A percentile compares a stretch with the other conserved stretches of the same genome.
phyloP scores from a whole-genome alignment of 1,140 invertebrate species.

The Apolygus lucorum region DNA sequence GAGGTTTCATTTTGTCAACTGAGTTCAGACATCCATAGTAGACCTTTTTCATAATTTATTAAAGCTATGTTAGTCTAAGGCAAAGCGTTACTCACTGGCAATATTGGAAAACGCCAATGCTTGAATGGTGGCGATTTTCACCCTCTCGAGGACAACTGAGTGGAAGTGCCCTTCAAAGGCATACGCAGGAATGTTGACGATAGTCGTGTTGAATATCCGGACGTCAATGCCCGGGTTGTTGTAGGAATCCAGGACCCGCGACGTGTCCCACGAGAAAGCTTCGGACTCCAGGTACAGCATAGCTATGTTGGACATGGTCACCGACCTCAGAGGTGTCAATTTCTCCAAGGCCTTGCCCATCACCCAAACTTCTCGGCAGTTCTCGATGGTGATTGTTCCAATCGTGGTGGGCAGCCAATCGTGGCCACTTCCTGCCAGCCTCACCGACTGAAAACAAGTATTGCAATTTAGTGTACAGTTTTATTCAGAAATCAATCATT shows the following conservation, averaged over 20 bases:
- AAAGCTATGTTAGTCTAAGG: neutral
- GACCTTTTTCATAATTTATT: too few species aligned
- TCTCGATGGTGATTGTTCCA: constrained; percentile 24
- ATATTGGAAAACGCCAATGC: constrained; percentile 66
- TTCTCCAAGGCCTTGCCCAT: constrained; percentile 19
- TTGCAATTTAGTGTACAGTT: too few species aligned
- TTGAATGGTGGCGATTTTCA: constrained; percentile 49
- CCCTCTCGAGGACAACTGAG: constrained; percentile 52
- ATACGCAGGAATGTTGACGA: constrained; percentile 53
- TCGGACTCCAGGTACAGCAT: constrained; percentile 41
- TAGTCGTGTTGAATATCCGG: constrained; percentile 39
- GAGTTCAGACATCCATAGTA: too few species aligned
- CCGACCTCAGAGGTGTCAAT: constrained; percentile 41
- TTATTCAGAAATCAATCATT: too few species aligned
- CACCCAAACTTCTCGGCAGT: constrained; percentile 29
- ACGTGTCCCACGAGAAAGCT: constrained; percentile 34
- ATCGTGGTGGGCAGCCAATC: constrained; percentile 2
- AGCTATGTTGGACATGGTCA: constrained; percentile 43
- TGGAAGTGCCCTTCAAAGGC: constrained; percentile 58
- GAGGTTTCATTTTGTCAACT: neutral
- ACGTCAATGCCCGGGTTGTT: constrained; percentile 36
- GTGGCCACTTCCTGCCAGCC: neutral
- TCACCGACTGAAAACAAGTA: constrained; percentile 19
- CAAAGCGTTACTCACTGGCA: constrained; percentile 35
- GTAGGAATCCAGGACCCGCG: constrained; percentile 39